Conservation (phyloP, 2,113 vertebrate species). For the Centrocercus urophasianus region DNA sequence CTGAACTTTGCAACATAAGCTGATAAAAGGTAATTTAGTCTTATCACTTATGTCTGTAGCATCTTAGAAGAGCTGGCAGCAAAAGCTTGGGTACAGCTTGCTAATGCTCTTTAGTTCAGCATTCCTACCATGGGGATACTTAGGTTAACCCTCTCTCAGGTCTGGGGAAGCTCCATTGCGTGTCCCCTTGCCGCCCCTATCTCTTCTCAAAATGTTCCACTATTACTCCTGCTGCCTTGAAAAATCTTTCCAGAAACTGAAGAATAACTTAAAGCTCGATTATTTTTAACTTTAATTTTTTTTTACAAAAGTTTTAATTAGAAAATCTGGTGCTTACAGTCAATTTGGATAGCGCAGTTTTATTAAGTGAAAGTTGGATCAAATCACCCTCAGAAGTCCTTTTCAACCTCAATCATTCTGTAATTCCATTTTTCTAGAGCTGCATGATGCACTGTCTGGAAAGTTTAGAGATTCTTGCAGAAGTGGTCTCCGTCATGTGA, state of each 20-base stretch:
- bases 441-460: background rate
- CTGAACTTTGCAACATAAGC: constrained; percentile 26
- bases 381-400: background rate
- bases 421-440: background rate
- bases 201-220: background rate
- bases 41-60: background rate
- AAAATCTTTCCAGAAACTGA: background rate
- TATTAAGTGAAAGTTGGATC: background rate
- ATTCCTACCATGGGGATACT: background rate
- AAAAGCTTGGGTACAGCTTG: background rate
- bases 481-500: background rate
- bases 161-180: background rate
- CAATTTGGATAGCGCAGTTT: accelerated
- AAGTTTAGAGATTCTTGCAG: background rate
- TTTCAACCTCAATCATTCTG: background rate
- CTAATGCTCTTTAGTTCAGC: background rate
- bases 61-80: constrained; percentile 9
- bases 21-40: constrained; percentile 35
- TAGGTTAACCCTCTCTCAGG: background rate
- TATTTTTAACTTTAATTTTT: background rate
- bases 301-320: background rate
- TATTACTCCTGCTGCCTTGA: background rate
- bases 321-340: background rate
- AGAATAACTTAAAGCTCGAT: background rate
- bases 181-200: background rate